Base-by-base conservation (phyloP, 2,888 invertebrate genomes). In the Cryptus armator region DNA sequence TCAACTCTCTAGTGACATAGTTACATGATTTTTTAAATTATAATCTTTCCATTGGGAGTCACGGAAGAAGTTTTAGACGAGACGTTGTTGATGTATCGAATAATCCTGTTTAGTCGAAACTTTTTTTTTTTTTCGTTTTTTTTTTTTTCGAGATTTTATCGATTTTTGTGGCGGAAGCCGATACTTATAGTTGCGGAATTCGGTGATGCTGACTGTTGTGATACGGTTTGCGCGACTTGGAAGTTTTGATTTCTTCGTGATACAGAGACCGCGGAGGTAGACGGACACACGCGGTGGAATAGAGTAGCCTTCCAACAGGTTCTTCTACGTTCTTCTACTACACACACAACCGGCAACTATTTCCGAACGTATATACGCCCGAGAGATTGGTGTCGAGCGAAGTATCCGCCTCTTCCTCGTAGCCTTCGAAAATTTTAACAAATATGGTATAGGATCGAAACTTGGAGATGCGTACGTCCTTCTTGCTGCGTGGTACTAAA, bases 291-390 rank as follows among this genome's bases (percentile, higher is more conserved):
- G 51, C 16, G 19, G 9, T 16, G 19, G 51, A 19, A 76, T 66
- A 76, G 76, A 68, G 51, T 44, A 67, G 7, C 16, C 53, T 71
- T 10, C 70, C 78, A 79, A 79, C 78, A 71, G 78, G 78, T 79
- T 79, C 71, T 71, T 79, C 78, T 71, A 71, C 16, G 64, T n/a
- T n/a, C n/a, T n/a, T n/a, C 64, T 51, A 53, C 70, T 56, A 19
- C 62, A 68, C 24, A 29, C 59, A 32, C 32, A 29, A 3, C 12
- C 51, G 16, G 51, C 43, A 19, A 56, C 62, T 62, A 62, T 62
- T n/a, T 62, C 7, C 29, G 4, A 62, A n/a, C 62, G 16, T 43
- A 37, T 10, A 29, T 43, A 5, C 66, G 43, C 43, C 19, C 43
- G 24, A 64, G 51, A 51, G 64, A 76, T 76, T 64, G 32, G 75